phyloP scores from a whole-genome alignment of 2,113 vertebrate species.

The Periophthalmodon schlosseri region DNA sequence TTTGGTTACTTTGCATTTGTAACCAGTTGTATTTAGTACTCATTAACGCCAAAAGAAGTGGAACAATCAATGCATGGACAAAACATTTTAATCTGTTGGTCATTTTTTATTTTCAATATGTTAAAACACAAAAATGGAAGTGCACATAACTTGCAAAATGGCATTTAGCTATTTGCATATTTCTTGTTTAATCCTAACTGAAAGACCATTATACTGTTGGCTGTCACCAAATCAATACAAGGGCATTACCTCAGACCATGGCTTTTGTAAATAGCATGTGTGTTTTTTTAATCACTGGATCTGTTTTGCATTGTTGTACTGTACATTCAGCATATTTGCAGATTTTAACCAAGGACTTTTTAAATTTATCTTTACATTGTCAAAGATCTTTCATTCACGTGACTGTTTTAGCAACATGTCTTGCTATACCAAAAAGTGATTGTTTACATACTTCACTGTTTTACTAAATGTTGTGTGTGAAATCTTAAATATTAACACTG shows the following conservation, averaged over 20 bases:
- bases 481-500: slow-evolving; percentile 39
- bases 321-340: neutral
- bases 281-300: slow-evolving; percentile 53
- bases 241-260: slow-evolving; percentile 58
- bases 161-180: neutral
- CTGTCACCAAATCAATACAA: slow-evolving; percentile 4
- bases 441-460: slow-evolving; percentile 59
- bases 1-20: neutral
- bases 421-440: slow-evolving; percentile 33
- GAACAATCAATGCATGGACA: no score
- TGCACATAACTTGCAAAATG: neutral
- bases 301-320: slow-evolving; percentile 15
- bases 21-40: no score
- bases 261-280: slow-evolving; percentile 11
- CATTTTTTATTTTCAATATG: no score
- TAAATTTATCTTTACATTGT: neutral
- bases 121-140: neutral
- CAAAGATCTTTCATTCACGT: slow-evolving; percentile 2
- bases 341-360: neutral
- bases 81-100: no score
- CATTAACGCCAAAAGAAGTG: neutral
- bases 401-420: neutral
- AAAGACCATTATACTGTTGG: neutral
- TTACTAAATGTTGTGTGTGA: slow-evolving; percentile 41
- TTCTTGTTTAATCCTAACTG: neutral